Evolutionary conservation across 1,140 invertebrate species (phyloP), one percentile per base, ranked within the genome.

Genomic region (Calephelis virginiensis): DNA sequence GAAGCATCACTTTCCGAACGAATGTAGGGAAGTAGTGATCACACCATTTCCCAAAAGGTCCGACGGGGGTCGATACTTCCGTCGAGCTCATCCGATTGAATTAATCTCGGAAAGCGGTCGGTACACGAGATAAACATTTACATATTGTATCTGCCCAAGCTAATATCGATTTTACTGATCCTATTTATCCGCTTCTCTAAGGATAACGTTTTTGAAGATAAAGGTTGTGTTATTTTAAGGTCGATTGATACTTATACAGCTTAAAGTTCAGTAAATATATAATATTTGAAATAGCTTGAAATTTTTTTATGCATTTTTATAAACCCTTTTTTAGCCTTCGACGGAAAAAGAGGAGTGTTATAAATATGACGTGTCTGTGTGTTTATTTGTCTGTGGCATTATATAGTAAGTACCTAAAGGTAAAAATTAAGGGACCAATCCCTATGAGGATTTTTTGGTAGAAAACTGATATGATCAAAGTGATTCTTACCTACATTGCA

Each of bases 41-140:
- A 76, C 71, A 75, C 67, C 67, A 75, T 81, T 86, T 83, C 82
- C 82, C 80, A 76, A 86, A 85, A 87, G 83, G 82, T 78, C 70
- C 77, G 76, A 77, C 71, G 74, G 74, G 75, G 76, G 80, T 75
- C 79, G 78, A 75, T 74, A 78, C 78, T 80, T 83, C 81, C 80
- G 78, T 65, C 70, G 76, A 69, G 71, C 76, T 75, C 75, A 78
- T 83, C 83, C 81, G 83, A 86, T 83, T 85, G 80, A 89, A 86
- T 89, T 89, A 86, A 86, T 86, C 78, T 82, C 76, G 76, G 73
- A 72, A 78, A 79, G 74, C 74, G 75, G 73, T 73, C 65, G 72
- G 70, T 71, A 77, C 70, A 71, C 66, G 73, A 71, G 78, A 78
- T 83, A 80, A 84, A 83, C 77, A 80, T 85, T 78, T 81, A 76